Evolutionary conservation across 1,140 invertebrate species (phyloP).

Genomic region (Euglossa dilemma): DNA sequence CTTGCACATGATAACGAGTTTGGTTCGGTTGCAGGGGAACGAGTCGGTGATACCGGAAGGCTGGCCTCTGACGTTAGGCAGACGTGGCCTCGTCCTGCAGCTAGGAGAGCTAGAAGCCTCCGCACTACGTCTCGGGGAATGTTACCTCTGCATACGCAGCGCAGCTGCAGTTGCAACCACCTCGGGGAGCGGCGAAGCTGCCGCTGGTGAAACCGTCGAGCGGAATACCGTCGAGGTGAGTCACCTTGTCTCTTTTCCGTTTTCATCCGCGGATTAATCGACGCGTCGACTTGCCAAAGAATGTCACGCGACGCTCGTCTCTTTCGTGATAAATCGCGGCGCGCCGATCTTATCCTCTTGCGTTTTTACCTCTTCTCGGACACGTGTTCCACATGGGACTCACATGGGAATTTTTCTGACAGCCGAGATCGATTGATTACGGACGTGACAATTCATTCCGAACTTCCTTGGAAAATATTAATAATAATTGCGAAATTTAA

Average conservation of each 20-base stretch:
- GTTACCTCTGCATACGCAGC: constrained; percentile 82
- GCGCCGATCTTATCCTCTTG: too few species aligned
- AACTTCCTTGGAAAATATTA: too few species aligned
- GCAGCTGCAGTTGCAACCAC: constrained; percentile 76
- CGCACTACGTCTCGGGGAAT: constrained; percentile 81
- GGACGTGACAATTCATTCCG: too few species aligned
- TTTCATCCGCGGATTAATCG: neutral
- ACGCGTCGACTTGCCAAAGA: neutral
- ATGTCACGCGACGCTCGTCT: too few species aligned
- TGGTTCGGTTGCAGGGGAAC: constrained; percentile 76
- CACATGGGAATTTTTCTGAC: too few species aligned
- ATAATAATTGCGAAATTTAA: too few species aligned
- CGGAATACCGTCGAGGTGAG: constrained; percentile 81
- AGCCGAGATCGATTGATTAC: too few species aligned
- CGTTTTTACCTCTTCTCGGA: too few species aligned
- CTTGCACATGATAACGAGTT: neutral
- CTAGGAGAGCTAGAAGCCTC: constrained; percentile 81
- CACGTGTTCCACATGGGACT: too few species aligned
- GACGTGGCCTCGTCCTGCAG: constrained; percentile 79
- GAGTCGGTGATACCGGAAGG: constrained; percentile 79
- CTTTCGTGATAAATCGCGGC: too few species aligned
- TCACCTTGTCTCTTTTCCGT: constrained; percentile 53
- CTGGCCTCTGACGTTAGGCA: constrained; percentile 81
- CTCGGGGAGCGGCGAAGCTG: constrained; percentile 62
- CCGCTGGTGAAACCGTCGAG: constrained; percentile 72